Base-by-base conservation (phyloP, 2,888 invertebrate genomes). In the Dicyrtomina minuta region DNA sequence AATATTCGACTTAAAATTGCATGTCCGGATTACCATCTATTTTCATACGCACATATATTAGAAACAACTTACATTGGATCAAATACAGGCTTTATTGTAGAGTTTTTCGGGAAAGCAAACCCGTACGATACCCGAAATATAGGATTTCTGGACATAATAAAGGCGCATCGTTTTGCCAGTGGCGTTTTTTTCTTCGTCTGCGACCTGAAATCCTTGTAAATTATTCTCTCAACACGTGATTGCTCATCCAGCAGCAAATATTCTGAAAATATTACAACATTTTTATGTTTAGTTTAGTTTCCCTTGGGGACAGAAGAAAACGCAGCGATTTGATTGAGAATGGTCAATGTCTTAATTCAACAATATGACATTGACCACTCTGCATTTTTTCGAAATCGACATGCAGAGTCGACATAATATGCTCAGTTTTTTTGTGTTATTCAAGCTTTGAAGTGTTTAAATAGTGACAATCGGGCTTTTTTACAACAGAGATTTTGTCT, bases 151-250 rank as follows among this genome's bases (percentile, higher is more conserved):
- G 90, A 89, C 64, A 90, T 86, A 0, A 92, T 92, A 79, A 88
- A 92, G 0, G 89, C 88, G 79, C 93, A 93, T 64, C 90, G 85
- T 0, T 87, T 82, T 13, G 84, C 83, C 79, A 91, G 90, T 0
- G 84, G 83, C 0, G 85, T 80, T 0, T 83, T 84, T 73, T 85
- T 82, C 33, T 84, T 78, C 0, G 88, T 74, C 66, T 75, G 74
- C 27, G 20, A 4, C 53, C 77, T 58, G 64, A 78, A 78, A 66
- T 78, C 78, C 64, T 58, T 22, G 72, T 78, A 78, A 43, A 78
- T 70, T n/a, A 76, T 70, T 22, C 78, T 61, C 60, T 77, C 75
- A 12, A 78, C 68, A 56, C 78, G 72, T 33, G 75, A 75, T 51
- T 77, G 72, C 62, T 78, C 78, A 62, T 78, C 78, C 70, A 78